Evolutionary conservation across 2,797 vertebrate genomes (phyloP), one percentile per base, ranked within the genome.

Genomic region (Gobionotothen gibberifrons): DNA sequence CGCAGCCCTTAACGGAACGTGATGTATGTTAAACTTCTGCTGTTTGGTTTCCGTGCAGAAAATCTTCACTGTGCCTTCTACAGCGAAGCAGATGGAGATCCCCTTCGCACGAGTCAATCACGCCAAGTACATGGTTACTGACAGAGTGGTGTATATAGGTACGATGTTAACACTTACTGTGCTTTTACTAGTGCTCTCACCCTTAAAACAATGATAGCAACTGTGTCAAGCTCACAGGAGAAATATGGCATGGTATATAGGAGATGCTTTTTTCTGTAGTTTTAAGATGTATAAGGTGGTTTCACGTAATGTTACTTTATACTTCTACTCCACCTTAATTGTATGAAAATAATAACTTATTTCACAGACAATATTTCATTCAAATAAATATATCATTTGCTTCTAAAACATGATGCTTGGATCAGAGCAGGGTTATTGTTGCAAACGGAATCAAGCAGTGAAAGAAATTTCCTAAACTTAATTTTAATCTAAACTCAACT

Each of bases 81-180:
- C 88, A 0, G 46, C 42, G 0, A 84, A 92, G 73, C 92, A 94
- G 84, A 79, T 49, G 69, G 83, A 84, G 76, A 95, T 96, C 65
- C 94, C 93, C 2, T 95, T 84, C 42, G 86, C 94, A 1, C 92
- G 94, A 11, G 95, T 96, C 64, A 96, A 95, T 81, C 95, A 96
- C 15, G 95, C 95, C 78, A 96, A 96, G 79, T 96, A 92, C 86
- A 95, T 96, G 95, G 95, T 96, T 48, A 96, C 95, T 0, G 95
- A 96, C 82, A 85, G 91, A 66, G 92, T 93, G 15, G 89, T 93
- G 68, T 96, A 96, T n/a, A 93, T 96, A 39, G 95, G 95, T 96
- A 86, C 1, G 83, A 32, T 22, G 4, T 54, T 16, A 12, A 2
- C 29, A 3, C 14, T 22, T 19, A 39, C 7, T 54, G 11, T 8